Evolutionary conservation across 2,888 invertebrate genomes (phyloP), one percentile per base, ranked within the genome.

Genomic region (Idaea aversata): DNA sequence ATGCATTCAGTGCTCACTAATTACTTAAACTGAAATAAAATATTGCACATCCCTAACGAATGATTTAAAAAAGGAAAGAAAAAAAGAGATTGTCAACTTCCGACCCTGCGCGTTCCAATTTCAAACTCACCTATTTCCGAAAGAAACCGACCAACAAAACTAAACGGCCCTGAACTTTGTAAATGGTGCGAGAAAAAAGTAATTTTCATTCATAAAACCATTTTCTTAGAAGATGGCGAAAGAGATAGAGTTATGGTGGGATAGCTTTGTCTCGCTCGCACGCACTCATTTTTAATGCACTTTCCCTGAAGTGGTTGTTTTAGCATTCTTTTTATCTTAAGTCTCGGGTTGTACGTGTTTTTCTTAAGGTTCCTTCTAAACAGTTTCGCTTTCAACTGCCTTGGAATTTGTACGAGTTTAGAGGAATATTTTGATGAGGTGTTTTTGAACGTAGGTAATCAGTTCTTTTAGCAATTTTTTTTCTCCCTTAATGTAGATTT

Each of bases 171-270:
- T 84, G 86, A 88, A 89, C 86, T 82, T 80, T 75, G 87, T 84
- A 89, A 89, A 89, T 88, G 87, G 86, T 78, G 88, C 84, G 88
- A 87, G 87, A 89, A 90, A 90, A 88, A 90, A 89, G 90, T 87
- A 88, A 91, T 90, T 88, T 88, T 88, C 90, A 90, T 91, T 91
- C 90, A 90, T 88, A 91, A 90, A 88, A 84, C 85, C 87, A 89
- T 90, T 90, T 90, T 88, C 89, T 90, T 87, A 87, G 86, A 77
- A 83, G 81, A 80, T 75, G 74, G 72, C 74, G 81, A 85, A 66
- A 73, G 77, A 73, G 85, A 86, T 65, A 75, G 74, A 59, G 10
- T 16, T 10, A 16, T 59, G 13, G 6, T 16, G 59, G 59, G 6
- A 59, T 81, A 78, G 78, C 78, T 63, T 71, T 68, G 69, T 89